These are phyloP conservation scores for Cheilinus undulatus DNA, from an alignment of 2,113 vertebrate species.

Conservation along the genomic window DNA sequence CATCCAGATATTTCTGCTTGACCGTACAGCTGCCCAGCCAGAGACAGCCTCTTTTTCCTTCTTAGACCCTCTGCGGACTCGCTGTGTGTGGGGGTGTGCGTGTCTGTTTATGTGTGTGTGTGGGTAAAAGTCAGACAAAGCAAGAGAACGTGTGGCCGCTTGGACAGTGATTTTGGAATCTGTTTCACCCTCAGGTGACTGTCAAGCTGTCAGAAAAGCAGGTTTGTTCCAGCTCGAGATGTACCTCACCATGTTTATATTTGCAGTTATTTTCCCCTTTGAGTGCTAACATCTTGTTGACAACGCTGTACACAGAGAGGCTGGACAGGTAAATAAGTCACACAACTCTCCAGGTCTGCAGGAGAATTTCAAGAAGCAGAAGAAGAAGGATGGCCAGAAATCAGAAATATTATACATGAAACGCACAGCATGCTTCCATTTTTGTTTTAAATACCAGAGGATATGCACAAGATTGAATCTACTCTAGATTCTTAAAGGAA, in stretches of 20 bases:
- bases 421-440: background rate
- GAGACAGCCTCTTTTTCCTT: slow-evolving; percentile 67
- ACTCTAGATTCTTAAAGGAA: too few species aligned
- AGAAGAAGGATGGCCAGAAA: background rate
- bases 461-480: too few species aligned
- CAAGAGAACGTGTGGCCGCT: slow-evolving; percentile 70
- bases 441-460: background rate
- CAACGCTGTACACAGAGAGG: slow-evolving; percentile 73
- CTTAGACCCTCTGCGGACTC: slow-evolving; percentile 66
- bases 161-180: slow-evolving; percentile 81
- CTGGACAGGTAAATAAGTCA: slow-evolving; percentile 81
- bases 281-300: slow-evolving; percentile 85
- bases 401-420: background rate
- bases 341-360: slow-evolving; percentile 51
- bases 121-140: slow-evolving; percentile 55
- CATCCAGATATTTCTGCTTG: slow-evolving; percentile 81
- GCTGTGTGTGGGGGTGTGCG: slow-evolving; percentile 5
- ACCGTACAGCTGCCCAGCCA: slow-evolving; percentile 79
- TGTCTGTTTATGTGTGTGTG: slow-evolving; percentile 30
- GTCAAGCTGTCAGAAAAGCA: slow-evolving; percentile 84
- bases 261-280: slow-evolving; percentile 86
- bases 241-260: slow-evolving; percentile 85
- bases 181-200: slow-evolving; percentile 82
- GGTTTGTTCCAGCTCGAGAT: slow-evolving; percentile 80
- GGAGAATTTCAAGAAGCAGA: slow-evolving; percentile 36